Percentiles rank a stretch among this genome's conserved stretches.
These are phyloP conservation scores for Chromis chromis DNA, from an alignment of 2,797 vertebrate species.

Conservation along the genomic window DNA sequence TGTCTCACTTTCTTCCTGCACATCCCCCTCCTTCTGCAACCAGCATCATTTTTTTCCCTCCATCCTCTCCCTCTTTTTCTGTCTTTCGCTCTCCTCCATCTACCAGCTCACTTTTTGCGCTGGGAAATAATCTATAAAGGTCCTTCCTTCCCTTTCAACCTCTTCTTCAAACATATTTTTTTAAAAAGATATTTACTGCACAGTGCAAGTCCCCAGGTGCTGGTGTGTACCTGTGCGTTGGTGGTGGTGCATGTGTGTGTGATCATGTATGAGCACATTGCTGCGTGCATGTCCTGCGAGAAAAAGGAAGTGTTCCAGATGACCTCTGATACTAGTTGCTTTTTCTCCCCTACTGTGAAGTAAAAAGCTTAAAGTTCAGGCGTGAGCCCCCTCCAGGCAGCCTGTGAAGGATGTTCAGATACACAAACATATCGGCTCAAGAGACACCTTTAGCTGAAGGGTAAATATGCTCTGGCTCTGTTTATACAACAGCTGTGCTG, in stretches of 20 bases:
- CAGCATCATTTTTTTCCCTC: neutral
- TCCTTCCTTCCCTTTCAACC: slow-evolving; percentile 65
- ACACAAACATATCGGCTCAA: slow-evolving; percentile 70
- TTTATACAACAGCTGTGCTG: slow-evolving; percentile 66
- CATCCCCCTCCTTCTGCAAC: slow-evolving; percentile 7
- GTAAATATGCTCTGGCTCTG: slow-evolving; percentile 72
- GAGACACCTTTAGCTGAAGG: slow-evolving; percentile 79
- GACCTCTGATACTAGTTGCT: slow-evolving; percentile 61
- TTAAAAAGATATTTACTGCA: slow-evolving; percentile 56
- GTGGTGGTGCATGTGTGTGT: neutral
- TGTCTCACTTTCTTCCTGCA: slow-evolving; percentile 14
- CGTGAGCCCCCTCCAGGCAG: slow-evolving; percentile 65
- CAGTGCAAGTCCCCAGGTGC: slow-evolving; percentile 33
- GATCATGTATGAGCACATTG: slow-evolving; percentile 35
- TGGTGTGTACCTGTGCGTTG: slow-evolving; percentile 35
- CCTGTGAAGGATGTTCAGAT: slow-evolving; percentile 74
- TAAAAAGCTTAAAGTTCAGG: slow-evolving; percentile 74
- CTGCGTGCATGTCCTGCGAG: slow-evolving; percentile 38
- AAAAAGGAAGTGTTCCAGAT: slow-evolving; percentile 57
- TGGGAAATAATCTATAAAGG: slow-evolving; percentile 61
- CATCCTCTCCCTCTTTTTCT: slow-evolving; percentile 16
- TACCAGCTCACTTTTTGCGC: slow-evolving; percentile 43
- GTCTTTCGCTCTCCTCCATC: neutral
- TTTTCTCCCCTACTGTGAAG: slow-evolving; percentile 64
- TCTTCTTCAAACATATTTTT: slow-evolving; percentile 47